These are phyloP conservation scores for Galaxea fascicularis DNA, from an alignment of 92 coral and sea anemone species.

Conservation along the genomic window DNA sequence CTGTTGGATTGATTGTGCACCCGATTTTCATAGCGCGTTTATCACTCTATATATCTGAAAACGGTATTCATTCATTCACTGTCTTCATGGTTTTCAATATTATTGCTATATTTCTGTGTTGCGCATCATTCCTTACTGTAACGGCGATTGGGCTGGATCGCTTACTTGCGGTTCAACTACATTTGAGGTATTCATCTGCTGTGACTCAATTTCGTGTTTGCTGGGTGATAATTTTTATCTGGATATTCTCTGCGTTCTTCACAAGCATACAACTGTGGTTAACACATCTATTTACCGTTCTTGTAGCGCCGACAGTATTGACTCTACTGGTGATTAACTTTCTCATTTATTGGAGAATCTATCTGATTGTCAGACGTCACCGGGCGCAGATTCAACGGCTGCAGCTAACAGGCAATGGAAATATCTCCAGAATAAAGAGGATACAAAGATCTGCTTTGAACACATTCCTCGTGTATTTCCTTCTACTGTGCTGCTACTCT, in stretches of 20 bases:
- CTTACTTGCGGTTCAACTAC: slow-evolving; percentile 9
- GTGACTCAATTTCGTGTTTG: not conserved
- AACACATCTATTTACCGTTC: too few relatives aligned
- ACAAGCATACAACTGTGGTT: not conserved
- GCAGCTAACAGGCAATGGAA: not conserved
- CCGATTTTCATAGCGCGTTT: not conserved
- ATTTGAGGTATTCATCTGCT: not conserved
- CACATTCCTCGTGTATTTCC: not conserved
- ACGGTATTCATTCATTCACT: too few relatives aligned
- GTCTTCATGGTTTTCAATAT: not conserved
- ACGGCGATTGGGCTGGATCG: slow-evolving; percentile 12
- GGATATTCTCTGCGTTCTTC: not conserved
- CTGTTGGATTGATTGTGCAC: not conserved
- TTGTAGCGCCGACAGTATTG: not conserved
- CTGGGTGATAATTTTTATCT: not conserved
- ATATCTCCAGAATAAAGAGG: not conserved
- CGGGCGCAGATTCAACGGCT: slow-evolving; percentile 4
- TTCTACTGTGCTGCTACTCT: not conserved
- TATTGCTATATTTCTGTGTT: not conserved
- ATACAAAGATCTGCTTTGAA: slow-evolving; percentile 1
- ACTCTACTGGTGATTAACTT: not conserved
- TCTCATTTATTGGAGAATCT: slow-evolving; percentile 2
- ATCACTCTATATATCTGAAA: too few relatives aligned
- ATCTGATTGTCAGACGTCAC: slow-evolving; percentile 17
- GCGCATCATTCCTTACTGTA: not conserved